These are phyloP conservation scores for Trissolcus japonicus DNA, from an alignment of 2,888 invertebrate species.

Conservation along the genomic window DNA sequence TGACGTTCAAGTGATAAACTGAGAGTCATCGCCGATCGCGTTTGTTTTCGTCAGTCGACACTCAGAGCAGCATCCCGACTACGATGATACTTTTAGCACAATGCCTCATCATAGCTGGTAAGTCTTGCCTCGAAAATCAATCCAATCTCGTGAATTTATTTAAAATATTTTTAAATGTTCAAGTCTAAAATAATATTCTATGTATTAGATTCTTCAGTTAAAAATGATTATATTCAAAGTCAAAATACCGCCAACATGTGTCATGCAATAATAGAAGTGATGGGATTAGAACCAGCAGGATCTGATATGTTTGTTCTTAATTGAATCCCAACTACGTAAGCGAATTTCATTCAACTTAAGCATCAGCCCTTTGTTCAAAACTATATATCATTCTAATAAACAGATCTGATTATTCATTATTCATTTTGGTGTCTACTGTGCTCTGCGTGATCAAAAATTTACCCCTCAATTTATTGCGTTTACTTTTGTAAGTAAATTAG, in stretches of 20 bases:
- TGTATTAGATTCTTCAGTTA: too few relatives aligned
- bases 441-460: too few relatives aligned
- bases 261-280: slow-evolving; percentile 3
- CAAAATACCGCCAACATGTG: neutral
- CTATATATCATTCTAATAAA: too few relatives aligned
- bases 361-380: slow-evolving; percentile 3
- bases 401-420: too few relatives aligned
- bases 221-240: neutral
- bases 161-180: too few relatives aligned
- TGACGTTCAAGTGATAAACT: slow-evolving; percentile 30
- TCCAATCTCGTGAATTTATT: neutral
- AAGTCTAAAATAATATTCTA: too few relatives aligned
- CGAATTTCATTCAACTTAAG: slow-evolving; percentile 27
- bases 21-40: slow-evolving; percentile 12
- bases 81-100: slow-evolving; percentile 55
- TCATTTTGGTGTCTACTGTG: too few relatives aligned
- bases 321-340: slow-evolving; percentile 13
- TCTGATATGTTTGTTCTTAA: slow-evolving; percentile 14
- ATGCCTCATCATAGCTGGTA: slow-evolving; percentile 59
- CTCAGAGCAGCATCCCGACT: slow-evolving; percentile 15
- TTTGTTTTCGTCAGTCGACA: neutral
- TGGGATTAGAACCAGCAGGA: neutral
- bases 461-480: too few relatives aligned
- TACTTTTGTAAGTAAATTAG: too few relatives aligned
- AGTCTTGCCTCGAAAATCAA: slow-evolving; percentile 16